These are phyloP conservation scores for Didymodactylos carnosus DNA, from an alignment of 2,888 invertebrate species.

Conservation along the genomic window DNA sequence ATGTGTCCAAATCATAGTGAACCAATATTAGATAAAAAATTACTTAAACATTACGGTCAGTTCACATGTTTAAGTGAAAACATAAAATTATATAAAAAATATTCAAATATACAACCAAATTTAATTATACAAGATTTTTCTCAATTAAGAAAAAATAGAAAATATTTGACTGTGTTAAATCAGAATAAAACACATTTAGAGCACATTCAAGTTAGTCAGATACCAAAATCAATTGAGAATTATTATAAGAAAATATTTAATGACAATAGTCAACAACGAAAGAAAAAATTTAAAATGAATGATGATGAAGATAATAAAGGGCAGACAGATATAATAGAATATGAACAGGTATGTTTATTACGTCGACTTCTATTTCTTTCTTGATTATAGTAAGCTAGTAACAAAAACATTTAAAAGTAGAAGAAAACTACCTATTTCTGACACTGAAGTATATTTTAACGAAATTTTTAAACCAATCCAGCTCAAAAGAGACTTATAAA, in stretches of 20 bases:
- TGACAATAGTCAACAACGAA: too few species aligned
- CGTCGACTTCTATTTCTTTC: too few species aligned
- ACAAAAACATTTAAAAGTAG: too few species aligned
- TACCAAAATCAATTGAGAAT: background rate
- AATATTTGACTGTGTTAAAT: background rate
- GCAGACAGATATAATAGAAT: background rate
- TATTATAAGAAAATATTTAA: background rate
- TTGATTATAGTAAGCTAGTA: too few species aligned
- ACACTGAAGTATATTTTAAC: too few species aligned
- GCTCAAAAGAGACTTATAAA: too few species aligned
- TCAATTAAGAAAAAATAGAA: background rate
- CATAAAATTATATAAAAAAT: background rate
- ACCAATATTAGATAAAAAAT: slow-evolving; percentile 45
- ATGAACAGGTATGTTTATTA: too few species aligned
- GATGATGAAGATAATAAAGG: background rate
- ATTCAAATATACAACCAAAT: background rate
- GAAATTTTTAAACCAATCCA: too few species aligned
- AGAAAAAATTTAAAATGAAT: too few species aligned
- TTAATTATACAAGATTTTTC: background rate
- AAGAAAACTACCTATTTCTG: too few species aligned
- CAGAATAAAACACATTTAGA: background rate
- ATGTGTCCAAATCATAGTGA: slow-evolving; percentile 95
- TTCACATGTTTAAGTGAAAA: background rate
- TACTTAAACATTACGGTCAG: background rate
- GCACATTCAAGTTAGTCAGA: background rate